Evolutionary conservation across 2,113 vertebrate genomes (phyloP), one percentile per base, ranked within the genome.

Genomic region (Trematocara macrostoma): DNA sequence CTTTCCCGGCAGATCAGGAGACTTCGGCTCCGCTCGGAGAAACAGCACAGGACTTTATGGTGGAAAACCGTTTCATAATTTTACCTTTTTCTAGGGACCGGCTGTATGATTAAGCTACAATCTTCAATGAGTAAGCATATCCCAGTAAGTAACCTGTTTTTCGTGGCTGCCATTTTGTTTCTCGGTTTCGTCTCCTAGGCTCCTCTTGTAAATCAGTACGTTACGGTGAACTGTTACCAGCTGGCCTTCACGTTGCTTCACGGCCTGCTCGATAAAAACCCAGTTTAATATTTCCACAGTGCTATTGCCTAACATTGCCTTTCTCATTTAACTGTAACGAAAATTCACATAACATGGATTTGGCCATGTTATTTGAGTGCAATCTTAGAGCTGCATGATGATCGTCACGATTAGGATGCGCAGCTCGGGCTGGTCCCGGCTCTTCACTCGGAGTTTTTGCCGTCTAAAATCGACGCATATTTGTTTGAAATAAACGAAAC

Each of bases 101-200:
- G 97, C 98, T 98, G 98, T 97, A 98, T 98, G 98, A 98, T 99
- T 97, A 98, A 97, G 97, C 97, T 98, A 98, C 98, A 98, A 97
- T 98, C 98, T 98, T 99, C 98, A 99, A 99, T 99, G 98, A 98
- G 98, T 99, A 99, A 97, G 97, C 98, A 98, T 98, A 98, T 97
- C 97, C 98, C 97, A 97, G 98, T 99, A 97, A 99, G 98, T 99
- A 29, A 90, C 35, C 5, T 2, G 11, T 45, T 16, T 31, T 61
- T 18, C 78, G 38, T 23, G 67, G 69, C 81, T 88, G 85, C 87
- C 91, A 89, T 89, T 79, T 87, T 85, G 64, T 67, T 4, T 16
- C 31, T 47, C 5, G 14, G 5, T 15, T 38, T n/a, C 2, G 26
- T 69, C 35, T 31, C 26, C 14, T 11, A 35, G 18, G 49, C 42